Base-by-base conservation (phyloP, 2,888 invertebrate species). In the Temnothorax rugatulus region DNA sequence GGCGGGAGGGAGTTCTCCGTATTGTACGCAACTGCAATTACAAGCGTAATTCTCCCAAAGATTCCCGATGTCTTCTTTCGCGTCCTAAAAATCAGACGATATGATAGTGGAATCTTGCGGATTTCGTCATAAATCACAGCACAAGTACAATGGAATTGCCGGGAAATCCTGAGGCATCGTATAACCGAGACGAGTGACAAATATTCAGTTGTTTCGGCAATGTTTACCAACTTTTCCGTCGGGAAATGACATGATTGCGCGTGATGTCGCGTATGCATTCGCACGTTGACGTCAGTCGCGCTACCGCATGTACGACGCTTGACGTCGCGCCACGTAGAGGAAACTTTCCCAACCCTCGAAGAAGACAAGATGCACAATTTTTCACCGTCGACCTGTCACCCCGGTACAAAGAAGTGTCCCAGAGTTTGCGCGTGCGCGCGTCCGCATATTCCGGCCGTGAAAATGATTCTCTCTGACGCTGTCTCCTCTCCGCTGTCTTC, bases 351-450 rank as follows among this genome's bases (percentile, higher is more conserved):
- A 13, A 25, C 34, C 74, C n/a, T 29, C 79, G 34, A 29, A 47
- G 61, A 79, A 84, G 63, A 64, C 71, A 34, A 85, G 84, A 74
- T 71, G 73, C 79, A 64, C 88, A 84, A 88, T 90, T 90, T 90
- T 89, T 90, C 87, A 77, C 77, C 77, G 85, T 73, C 73, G 79
- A 38, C 52, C 82, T 84, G 89, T 90, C 87, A 73, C 57, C 69
- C 69, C 84, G 4, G 83, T 86, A 85, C 89, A 86, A 90, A 88
- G 85, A 85, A 84, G 69, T 66, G 83, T 73, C 74, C 15, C 83
- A 64, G 77, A 83, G 85, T 86, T 89, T 81, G 84, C 85, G 63
- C 44, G 79, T 50, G 54, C 41, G 47, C 73, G 83, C 87, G 87
- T 21, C 47, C 66, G 34, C 34, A 74, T 85, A 85, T 85, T 83